Base-by-base conservation (phyloP, 2,888 invertebrate genomes). In the Camponotus fellah region DNA sequence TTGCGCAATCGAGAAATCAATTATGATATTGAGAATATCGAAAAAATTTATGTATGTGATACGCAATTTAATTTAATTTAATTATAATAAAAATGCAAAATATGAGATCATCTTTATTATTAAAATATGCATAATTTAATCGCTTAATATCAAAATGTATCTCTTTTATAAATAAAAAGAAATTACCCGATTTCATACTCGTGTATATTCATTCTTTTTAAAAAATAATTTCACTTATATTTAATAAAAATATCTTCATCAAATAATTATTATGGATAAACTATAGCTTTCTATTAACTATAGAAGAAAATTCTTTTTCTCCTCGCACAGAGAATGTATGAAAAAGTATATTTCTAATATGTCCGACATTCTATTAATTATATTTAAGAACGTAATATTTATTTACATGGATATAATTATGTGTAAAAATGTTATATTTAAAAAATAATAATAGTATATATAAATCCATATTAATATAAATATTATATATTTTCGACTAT, bases 161-260 rank as follows among this genome's bases (percentile, higher is more conserved):
- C 69, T 58, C 21, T 58, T 43, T 32, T 32, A n/a, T 0, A 69
- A 66, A 76, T 5, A 68, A 58, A 68, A 58, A 58, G 49, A 3
- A 14, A 40, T 5, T 12, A n/a, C 17, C 40, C 14, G 56, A 69
- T 58, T 58, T 32, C 12, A 17, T 6, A 65, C 32, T 32, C n/a
- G 9, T 26, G 8, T 53, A 76, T 3, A 1, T 68, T 56, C 9
- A 3, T 53, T 56, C 6, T 64, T 53, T 26, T 8, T 26, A 53
- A 76, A 53, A 76, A 76, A 65, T 65, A 65, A 40, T 53, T 53
- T 75, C 0, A 62, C 46, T 37, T 26, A 26, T 21, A n/a, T 58
- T 68, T 32, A 68, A 76, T 40, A 26, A n/a, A 34, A 66, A 56
- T 43, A 46, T 26, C 9, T 32, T 40, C 26, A 14, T 56, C 1